Percentiles rank a stretch among this genome's conserved stretches.
Evolutionary conservation across 2,888 invertebrate genomes (phyloP).

Genomic region (Serrognathus titanus): DNA sequence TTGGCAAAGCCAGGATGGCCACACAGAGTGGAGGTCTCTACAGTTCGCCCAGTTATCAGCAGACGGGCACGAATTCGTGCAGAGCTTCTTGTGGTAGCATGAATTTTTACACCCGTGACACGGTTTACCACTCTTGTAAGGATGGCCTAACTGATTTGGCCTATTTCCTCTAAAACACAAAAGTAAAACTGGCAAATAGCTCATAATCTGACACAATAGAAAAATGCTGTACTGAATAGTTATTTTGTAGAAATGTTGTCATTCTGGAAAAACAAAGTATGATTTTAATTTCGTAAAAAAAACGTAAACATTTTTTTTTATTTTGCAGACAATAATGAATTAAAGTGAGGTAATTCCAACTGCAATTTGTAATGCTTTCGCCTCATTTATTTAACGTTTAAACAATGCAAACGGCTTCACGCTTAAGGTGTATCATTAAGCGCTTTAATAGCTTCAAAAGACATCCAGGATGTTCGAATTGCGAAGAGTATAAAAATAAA

Average conservation of each 20-base stretch:
- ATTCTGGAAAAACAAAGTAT: no score
- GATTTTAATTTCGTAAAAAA: no score
- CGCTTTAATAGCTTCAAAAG: no score
- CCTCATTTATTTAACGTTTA: not conserved
- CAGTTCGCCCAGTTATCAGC: constrained; percentile 74
- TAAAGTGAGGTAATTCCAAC: not conserved
- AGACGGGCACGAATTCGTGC: constrained; percentile 68
- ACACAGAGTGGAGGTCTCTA: constrained; percentile 56
- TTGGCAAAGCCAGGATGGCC: constrained; percentile 60
- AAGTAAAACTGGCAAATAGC: no score
- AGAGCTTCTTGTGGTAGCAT: constrained; percentile 64
- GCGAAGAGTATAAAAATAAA: no score
- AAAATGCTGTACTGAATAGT: no score
- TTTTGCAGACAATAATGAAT: no score
- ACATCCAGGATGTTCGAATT: no score
- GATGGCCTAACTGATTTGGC: constrained; percentile 58
- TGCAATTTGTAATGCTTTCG: not conserved
- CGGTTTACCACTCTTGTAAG: constrained; percentile 64
- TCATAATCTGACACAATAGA: no score
- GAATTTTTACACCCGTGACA: constrained; percentile 64
- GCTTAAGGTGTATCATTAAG: not conserved
- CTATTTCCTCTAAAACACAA: constrained; percentile 64
- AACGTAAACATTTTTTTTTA: not conserved
- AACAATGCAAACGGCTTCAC: constrained; percentile 1
- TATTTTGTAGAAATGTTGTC: no score